These are phyloP conservation scores for Electrophaes corylata DNA, from an alignment of 2,888 invertebrate genomes.

Conservation along the genomic window DNA sequence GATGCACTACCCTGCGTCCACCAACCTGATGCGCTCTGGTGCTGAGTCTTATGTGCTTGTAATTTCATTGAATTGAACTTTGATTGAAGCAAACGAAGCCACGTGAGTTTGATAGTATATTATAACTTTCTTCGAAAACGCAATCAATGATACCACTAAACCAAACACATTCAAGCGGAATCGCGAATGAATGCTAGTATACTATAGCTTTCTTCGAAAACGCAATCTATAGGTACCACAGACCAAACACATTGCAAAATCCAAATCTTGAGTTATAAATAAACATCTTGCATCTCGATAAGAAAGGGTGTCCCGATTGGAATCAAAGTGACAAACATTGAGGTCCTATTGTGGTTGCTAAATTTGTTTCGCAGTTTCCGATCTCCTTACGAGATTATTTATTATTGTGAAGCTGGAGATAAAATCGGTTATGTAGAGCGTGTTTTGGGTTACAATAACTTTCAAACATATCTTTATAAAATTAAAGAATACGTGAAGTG, in stretches of 20 bases:
- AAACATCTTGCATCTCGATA: constrained; percentile 68
- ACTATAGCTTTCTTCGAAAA: constrained; percentile 9
- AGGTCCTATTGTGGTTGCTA: constrained; percentile 76
- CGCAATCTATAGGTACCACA: constrained; percentile 24
- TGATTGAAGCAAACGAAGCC: too few relatives aligned
- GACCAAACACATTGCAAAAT: constrained; percentile 29
- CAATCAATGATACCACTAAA: constrained; percentile 21
- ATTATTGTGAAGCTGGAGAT: constrained; percentile 69
- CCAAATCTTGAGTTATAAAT: constrained; percentile 39
- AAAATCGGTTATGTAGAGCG: constrained; percentile 48
- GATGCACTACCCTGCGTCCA: too few relatives aligned
- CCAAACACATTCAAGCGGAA: constrained; percentile 27
- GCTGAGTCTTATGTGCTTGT: too few relatives aligned
- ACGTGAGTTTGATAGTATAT: too few relatives aligned
- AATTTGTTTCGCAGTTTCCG: constrained; percentile 81
- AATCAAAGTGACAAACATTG: constrained; percentile 77
- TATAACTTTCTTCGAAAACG: constrained; percentile 15
- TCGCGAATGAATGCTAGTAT: too few relatives aligned
- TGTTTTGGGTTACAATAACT: constrained; percentile 41
- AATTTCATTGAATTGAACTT: too few relatives aligned
- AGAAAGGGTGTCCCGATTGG: constrained; percentile 69
- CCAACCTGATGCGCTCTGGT: too few relatives aligned
- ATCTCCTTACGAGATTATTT: constrained; percentile 77
- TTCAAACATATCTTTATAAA: background rate
- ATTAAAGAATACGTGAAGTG: background rate